Conservation (phyloP, 2,888 invertebrate genomes). For the Drosophila rubida region DNA sequence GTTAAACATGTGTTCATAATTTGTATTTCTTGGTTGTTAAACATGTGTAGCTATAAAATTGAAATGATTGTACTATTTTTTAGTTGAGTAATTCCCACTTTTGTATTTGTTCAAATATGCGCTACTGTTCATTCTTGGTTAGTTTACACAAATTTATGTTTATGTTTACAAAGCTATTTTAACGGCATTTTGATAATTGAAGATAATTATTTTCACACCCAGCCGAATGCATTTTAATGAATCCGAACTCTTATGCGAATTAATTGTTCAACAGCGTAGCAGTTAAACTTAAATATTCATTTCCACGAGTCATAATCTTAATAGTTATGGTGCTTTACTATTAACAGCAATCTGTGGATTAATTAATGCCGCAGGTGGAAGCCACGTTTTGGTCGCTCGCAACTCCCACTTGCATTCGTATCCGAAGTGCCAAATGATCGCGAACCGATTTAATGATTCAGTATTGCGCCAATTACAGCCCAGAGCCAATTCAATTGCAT, state of each 20-base stretch:
- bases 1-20: too few relatives aligned
- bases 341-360: background rate
- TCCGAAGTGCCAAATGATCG: slow-evolving; percentile 27
- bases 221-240: background rate
- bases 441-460: slow-evolving; percentile 47
- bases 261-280: background rate
- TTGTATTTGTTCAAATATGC: too few relatives aligned
- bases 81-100: too few relatives aligned
- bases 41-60: too few relatives aligned
- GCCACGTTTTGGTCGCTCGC: slow-evolving; percentile 21
- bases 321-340: slow-evolving; percentile 4
- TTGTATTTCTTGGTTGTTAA: too few relatives aligned
- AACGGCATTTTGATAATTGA: background rate
- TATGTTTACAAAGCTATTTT: too few relatives aligned
- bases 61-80: too few relatives aligned
- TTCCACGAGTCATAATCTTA: background rate
- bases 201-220: background rate
- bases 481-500: slow-evolving; percentile 46
- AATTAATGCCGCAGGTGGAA: slow-evolving; percentile 5
- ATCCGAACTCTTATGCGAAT: background rate
- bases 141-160: too few relatives aligned
- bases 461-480: slow-evolving; percentile 52
- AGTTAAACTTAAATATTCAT: background rate
- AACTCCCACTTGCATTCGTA: slow-evolving; percentile 40
- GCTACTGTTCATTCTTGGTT: too few relatives aligned